Evolutionary conservation across 2,113 vertebrate genomes (phyloP).

Genomic region (Amblyornis subalaris): DNA sequence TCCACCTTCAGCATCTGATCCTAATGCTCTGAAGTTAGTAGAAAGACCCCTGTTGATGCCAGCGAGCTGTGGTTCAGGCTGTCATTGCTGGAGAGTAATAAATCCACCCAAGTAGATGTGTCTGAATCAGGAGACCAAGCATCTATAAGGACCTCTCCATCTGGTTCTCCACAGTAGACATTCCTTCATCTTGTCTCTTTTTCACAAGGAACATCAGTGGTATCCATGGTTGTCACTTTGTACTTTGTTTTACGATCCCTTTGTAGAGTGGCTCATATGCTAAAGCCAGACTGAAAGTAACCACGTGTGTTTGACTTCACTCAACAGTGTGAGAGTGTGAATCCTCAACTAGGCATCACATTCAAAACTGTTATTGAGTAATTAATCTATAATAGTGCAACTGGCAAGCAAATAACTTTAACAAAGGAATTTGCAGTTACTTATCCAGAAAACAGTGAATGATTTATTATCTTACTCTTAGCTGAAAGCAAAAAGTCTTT

Average conservation of each 20-base stretch:
- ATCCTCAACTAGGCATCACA: slow-evolving; percentile 21
- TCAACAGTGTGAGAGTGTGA: slow-evolving; percentile 1
- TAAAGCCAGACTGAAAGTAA: slow-evolving; percentile 20
- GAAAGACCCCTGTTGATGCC: neutral
- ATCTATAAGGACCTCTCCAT: slow-evolving; percentile 43
- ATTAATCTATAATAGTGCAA: slow-evolving; percentile 49
- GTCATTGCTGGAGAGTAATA: slow-evolving; percentile 12
- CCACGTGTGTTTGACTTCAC: slow-evolving; percentile 23
- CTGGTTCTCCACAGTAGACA: slow-evolving; percentile 38
- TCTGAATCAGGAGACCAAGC: slow-evolving; percentile 5
- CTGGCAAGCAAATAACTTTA: slow-evolving; percentile 31
- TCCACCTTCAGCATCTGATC: neutral
- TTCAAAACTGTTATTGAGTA: slow-evolving; percentile 28
- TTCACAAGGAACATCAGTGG: neutral
- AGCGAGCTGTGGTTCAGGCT: neutral
- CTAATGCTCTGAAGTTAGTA: neutral
- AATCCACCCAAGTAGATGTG: slow-evolving; percentile 13
- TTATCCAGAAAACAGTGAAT: slow-evolving; percentile 34
- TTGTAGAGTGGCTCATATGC: slow-evolving; percentile 44
- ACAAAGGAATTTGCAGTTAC: slow-evolving; percentile 15
- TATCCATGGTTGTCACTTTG: slow-evolving; percentile 3
- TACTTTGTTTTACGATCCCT: slow-evolving; percentile 43
- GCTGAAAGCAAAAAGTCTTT: slow-evolving; percentile 42
- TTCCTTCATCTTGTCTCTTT: slow-evolving; percentile 33
- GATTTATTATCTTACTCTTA: slow-evolving; percentile 44